Base-by-base conservation (phyloP, 2,797 vertebrate species). In the Loriculus beryllinus region DNA sequence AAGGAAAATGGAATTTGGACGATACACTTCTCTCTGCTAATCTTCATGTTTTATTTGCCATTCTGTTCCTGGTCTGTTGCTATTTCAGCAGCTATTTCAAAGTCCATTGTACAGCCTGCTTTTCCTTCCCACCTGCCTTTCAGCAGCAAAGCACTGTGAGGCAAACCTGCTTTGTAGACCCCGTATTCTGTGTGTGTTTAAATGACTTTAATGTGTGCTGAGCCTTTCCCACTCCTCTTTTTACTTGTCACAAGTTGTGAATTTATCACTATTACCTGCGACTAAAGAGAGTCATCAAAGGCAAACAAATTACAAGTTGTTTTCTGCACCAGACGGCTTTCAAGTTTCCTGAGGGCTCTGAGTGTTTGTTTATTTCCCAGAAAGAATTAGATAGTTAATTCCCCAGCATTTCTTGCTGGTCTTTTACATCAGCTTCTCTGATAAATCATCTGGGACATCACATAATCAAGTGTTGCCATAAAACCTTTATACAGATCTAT, bases 351-450 rank as follows among this genome's bases (percentile, higher is more conserved):
- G 84, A 93, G 76, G 64, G 82, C 62, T 68, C 31, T 21, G 28
- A 52, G 62, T 94, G 82, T 91, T 96, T 95, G 81, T 84, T 89
- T 92, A 65, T 93, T 96, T 86, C 83, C 75, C 83, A 88, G 92
- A 88, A 94, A 93, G 89, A 91, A 94, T 62, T n/a, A 65, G 92
- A 70, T 57, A 70, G 86, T 96, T 96, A 96, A 94, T 94, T 96
- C 94, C 70, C 68, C 63, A 54, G 92, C 16, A 48, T 76, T 94
- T 98, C 96, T 98, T 97, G 82, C 95, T 80, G 87, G 82, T 93
- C 95, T 97, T 98, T 97, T 97, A 97, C 96, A 97, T 97, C 96
- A 97, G 91, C 94, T 95, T 91, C 93, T 95, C 95, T 95, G 97
- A 97, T 97, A 97, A 97, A 97, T 97, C 97, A 96, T 95, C 90